These are phyloP conservation scores for Odontomyia ornata DNA, from an alignment of 2,888 invertebrate genomes.

Conservation along the genomic window DNA sequence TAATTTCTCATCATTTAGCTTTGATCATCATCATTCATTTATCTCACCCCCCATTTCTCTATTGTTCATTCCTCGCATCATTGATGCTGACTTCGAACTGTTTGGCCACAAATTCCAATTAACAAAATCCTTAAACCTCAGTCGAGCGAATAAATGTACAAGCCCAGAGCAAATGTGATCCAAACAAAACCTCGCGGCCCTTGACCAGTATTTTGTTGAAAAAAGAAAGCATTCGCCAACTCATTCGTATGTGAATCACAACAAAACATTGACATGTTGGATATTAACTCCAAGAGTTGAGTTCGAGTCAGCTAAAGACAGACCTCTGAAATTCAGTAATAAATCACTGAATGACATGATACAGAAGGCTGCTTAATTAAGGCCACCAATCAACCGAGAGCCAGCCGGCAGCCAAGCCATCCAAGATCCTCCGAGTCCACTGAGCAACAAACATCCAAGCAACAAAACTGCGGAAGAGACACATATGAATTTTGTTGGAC, in stretches of 20 bases:
- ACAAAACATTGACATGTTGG: conserved; percentile 23
- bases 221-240: neutral
- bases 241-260: neutral
- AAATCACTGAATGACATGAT: conserved; percentile 41
- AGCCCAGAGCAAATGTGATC: conserved; percentile 7
- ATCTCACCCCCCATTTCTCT: neutral
- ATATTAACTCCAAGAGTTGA: conserved; percentile 19
- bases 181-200: neutral
- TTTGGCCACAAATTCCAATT: conserved; percentile 29
- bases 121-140: conserved; percentile 26
- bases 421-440: neutral
- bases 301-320: conserved; percentile 20
- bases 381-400: conserved; percentile 36
- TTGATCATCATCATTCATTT: no score
- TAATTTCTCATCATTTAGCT: neutral
- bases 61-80: neutral
- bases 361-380: conserved; percentile 42
- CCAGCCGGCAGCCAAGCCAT: neutral
- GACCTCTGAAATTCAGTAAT: conserved; percentile 33
- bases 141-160: neutral
- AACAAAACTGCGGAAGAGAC: conserved; percentile 28
- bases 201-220: conserved; percentile 6
- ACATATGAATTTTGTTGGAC: conserved; percentile 23
- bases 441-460: neutral
- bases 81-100: neutral